These are phyloP conservation scores for Theonella swinhoei DNA, from an alignment of 37 sponge, comb jelly and placozoan species.

Conservation along the genomic window DNA sequence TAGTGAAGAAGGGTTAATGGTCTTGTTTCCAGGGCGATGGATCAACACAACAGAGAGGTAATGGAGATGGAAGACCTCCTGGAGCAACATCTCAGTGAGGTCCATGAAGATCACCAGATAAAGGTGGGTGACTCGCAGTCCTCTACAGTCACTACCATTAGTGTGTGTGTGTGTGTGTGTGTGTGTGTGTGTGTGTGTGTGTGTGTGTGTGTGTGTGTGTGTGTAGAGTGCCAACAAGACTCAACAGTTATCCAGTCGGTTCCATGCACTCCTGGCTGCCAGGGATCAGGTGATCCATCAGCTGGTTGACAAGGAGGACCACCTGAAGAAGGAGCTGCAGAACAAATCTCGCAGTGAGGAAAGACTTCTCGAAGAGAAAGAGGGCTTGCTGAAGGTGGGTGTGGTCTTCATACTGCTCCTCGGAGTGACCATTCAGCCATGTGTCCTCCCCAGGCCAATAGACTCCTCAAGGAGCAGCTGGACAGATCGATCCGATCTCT, in stretches of 20 bases:
- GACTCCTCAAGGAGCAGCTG: conserved; percentile 23
- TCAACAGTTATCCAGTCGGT: conserved; percentile 25
- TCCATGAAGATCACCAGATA: neutral
- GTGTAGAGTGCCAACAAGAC: conserved; percentile 48
- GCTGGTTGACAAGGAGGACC: conserved; percentile 33
- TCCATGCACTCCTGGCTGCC: conserved; percentile 38
- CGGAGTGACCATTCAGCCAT: neutral
- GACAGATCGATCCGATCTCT: neutral
- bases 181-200: neutral
- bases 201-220: conserved; percentile 1
- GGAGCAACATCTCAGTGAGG: conserved; percentile 38
- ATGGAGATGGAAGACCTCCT: conserved; percentile 46
- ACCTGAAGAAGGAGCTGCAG: conserved; percentile 31
- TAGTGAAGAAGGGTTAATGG: no score
- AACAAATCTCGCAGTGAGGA: conserved; percentile 10
- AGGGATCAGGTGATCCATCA: conserved; percentile 41
- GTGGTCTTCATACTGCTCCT: no score
- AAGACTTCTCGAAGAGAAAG: conserved; percentile 38
- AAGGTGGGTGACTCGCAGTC: conserved; percentile 37
- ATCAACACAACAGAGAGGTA: conserved; percentile 46
- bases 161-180: neutral
- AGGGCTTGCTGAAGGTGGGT: conserved; percentile 25
- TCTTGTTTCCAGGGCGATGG: conserved; percentile 29
- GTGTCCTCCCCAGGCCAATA: conserved; percentile 13
- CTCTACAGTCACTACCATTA: no score